Percentiles rank a stretch among this genome's conserved stretches.
phyloP scores from a whole-genome alignment of 2,113 vertebrate species.

The Cromileptes altivelis region DNA sequence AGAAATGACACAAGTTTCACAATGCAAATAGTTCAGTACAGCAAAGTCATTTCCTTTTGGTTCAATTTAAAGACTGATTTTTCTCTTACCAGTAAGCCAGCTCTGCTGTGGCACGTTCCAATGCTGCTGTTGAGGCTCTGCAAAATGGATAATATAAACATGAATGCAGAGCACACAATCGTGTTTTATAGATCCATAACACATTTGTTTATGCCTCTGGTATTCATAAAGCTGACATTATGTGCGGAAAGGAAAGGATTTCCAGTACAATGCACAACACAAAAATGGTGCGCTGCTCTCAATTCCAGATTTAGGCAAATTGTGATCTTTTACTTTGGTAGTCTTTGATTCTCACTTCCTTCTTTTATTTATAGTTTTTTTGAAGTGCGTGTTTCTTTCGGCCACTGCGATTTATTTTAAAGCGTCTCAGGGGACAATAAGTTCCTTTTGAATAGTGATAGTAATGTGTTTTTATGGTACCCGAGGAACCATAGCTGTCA shows the following conservation, averaged over 20 bases:
- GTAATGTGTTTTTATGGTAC: conserved; percentile 32
- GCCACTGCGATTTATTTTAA: conserved; percentile 32
- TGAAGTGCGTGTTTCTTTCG: neutral
- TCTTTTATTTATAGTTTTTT: conserved; percentile 10
- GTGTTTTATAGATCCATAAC: neutral
- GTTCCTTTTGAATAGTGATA: conserved; percentile 30
- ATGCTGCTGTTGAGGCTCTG: conserved; percentile 84
- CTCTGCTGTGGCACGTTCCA: conserved; percentile 80
- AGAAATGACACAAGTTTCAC: conserved; percentile 31
- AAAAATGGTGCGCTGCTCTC: neutral
- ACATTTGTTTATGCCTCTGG: neutral
- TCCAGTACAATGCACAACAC: neutral
- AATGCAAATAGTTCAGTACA: neutral
- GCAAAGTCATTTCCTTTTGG: neutral
- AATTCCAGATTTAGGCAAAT: neutral
- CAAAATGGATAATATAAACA: conserved; percentile 44
- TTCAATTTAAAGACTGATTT: neutral
- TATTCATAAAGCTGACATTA: neutral
- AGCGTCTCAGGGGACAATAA: conserved; percentile 20
- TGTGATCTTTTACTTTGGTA: neutral
- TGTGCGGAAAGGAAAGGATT: neutral
- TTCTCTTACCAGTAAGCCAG: conserved; percentile 72
- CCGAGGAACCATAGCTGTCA: conserved; percentile 30
- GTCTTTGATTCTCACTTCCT: neutral
- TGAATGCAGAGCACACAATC: neutral